A percentile compares a stretch with the other conserved stretches of the same genome.
Conservation (phyloP, 2,797 vertebrate species). For the Cetoscarus ocellatus region DNA sequence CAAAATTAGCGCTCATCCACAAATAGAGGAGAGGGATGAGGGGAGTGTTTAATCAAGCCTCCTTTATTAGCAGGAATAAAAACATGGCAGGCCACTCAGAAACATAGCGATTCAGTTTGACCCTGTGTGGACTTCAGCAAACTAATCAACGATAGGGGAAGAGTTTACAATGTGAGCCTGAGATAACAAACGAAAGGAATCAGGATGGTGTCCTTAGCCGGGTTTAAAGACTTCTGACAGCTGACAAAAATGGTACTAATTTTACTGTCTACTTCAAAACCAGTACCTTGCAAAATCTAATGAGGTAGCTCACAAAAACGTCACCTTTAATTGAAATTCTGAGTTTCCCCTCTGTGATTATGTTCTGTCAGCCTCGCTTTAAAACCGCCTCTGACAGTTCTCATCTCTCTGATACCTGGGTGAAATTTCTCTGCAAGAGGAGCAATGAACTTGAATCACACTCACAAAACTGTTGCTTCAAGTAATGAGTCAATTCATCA, state of each 20-base stretch:
- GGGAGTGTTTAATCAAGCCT: slow-evolving; percentile 42
- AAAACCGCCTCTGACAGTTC: slow-evolving; percentile 46
- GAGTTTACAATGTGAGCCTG: slow-evolving; percentile 33
- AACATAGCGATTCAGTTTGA: slow-evolving; percentile 52
- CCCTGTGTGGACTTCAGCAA: slow-evolving; percentile 27
- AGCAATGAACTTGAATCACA: slow-evolving; percentile 53
- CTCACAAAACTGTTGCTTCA: slow-evolving; percentile 55
- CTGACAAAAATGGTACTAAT: slow-evolving; percentile 16
- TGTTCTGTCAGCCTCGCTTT: slow-evolving; percentile 25
- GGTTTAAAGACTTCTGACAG: slow-evolving; percentile 19
- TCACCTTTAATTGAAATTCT: slow-evolving; percentile 36
- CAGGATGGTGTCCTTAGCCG: slow-evolving; percentile 23
- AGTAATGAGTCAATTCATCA: slow-evolving; percentile 68
- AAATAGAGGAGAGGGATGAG: slow-evolving; percentile 16
- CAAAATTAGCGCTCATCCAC: slow-evolving; percentile 33
- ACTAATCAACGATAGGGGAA: slow-evolving; percentile 50
- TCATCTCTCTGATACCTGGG: slow-evolving; percentile 43
- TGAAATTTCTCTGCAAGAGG: slow-evolving; percentile 47
- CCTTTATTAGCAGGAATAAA: slow-evolving; percentile 53
- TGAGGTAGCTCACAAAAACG: slow-evolving; percentile 10
- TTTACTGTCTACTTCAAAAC: slow-evolving; percentile 26
- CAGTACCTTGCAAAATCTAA: neutral
- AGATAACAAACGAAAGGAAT: slow-evolving; percentile 21
- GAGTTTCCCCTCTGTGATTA: slow-evolving; percentile 37
- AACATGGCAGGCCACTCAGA: slow-evolving; percentile 42